A percentile compares a stretch with the other conserved stretches of the same genome.
Evolutionary conservation across 2,888 invertebrate species (phyloP).

Genomic region (Drosophila paramelanica): DNA sequence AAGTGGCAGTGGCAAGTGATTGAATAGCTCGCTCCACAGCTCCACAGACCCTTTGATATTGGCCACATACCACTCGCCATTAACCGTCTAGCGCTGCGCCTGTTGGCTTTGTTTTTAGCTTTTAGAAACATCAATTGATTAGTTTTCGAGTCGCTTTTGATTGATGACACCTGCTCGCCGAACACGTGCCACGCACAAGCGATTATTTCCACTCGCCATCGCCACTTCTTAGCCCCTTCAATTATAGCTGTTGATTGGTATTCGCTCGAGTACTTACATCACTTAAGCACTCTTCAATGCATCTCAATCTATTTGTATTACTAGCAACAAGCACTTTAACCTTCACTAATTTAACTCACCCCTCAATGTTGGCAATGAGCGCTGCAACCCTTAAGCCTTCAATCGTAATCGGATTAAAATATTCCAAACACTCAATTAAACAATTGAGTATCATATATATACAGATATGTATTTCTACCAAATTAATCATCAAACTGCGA

Average conservation of each 20-base stretch:
- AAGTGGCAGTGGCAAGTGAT: constrained; percentile 36
- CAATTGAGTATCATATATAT: no score
- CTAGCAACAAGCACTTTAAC: neutral
- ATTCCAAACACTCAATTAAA: no score
- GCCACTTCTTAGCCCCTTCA: neutral
- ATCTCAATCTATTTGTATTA: neutral
- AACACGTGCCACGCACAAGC: constrained; percentile 33
- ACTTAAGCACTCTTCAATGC: neutral
- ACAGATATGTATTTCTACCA: no score
- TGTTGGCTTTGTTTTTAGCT: constrained; percentile 22
- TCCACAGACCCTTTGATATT: constrained; percentile 10
- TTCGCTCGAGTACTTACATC: neutral
- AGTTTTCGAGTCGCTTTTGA: constrained; percentile 46
- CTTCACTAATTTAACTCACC: no score
- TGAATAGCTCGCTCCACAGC: constrained; percentile 23
- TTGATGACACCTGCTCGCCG: constrained; percentile 43
- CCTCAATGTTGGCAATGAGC: neutral
- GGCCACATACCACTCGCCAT: constrained; percentile 8
- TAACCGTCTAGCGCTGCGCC: constrained; percentile 14
- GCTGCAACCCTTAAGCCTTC: neutral
- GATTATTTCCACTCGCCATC: constrained; percentile 11
- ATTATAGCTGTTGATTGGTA: constrained; percentile 1
- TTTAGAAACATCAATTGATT: constrained; percentile 52
- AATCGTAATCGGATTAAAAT: neutral
- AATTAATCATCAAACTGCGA: no score